Conservation (phyloP, 2,888 invertebrate genomes). For the Ornithoptera priamus region DNA sequence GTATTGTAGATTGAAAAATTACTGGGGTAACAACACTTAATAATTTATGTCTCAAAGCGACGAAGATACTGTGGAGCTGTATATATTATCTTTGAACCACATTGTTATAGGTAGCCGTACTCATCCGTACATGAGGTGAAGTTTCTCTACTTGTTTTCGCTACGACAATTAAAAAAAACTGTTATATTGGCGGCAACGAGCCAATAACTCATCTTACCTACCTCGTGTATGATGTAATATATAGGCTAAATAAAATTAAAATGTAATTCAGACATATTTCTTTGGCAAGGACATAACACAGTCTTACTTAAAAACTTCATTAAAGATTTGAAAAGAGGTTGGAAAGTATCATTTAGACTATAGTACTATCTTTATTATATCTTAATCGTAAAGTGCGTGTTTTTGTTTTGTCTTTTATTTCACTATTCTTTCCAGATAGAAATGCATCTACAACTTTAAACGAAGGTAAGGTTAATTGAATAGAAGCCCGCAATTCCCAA, state of each 20-base stretch:
- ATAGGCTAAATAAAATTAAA: not conserved
- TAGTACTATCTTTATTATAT: not conserved
- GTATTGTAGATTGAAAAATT: too few relatives aligned
- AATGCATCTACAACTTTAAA: conserved; percentile 52
- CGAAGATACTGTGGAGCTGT: too few relatives aligned
- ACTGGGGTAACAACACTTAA: too few relatives aligned
- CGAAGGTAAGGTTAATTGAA: conserved; percentile 59
- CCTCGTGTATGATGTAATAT: not conserved
- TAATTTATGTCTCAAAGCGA: too few relatives aligned
- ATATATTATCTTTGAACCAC: too few relatives aligned
- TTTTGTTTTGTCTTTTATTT: not conserved
- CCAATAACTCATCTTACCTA: not conserved
- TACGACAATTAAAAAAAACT: too few relatives aligned
- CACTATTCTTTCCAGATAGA: conserved; percentile 46
- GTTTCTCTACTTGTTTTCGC: too few relatives aligned
- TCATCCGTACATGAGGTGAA: too few relatives aligned
- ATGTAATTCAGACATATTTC: not conserved
- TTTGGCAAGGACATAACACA: not conserved
- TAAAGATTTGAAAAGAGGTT: not conserved
- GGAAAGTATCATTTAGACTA: not conserved
- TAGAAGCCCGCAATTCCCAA: conserved; percentile 43
- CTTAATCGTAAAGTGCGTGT: not conserved
- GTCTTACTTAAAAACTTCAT: not conserved
- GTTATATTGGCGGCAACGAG: too few relatives aligned
- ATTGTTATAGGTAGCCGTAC: too few relatives aligned